Base-by-base conservation (phyloP, 2,888 invertebrate species). In the Palloptera scutellata region DNA sequence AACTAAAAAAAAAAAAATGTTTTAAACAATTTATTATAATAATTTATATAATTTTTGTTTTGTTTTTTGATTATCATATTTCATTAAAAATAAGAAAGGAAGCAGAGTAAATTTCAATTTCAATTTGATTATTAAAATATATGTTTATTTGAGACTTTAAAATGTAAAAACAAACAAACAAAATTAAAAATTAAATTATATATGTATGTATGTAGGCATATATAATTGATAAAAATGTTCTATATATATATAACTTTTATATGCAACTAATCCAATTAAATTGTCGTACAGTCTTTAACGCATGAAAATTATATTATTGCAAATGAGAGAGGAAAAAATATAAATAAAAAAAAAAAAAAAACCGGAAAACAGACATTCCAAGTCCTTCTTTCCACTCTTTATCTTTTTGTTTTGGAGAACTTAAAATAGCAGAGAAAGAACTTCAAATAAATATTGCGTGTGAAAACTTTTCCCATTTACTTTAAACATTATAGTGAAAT, bases 221-320 rank as follows among this genome's bases (percentile, higher is more conserved):
- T 54, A 30, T 4, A 30, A 30, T n/a, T n/a, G n/a, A n/a, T n/a
- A n/a, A n/a, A n/a, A n/a, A n/a, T n/a, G n/a, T n/a, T n/a, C n/a
- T 30, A 30, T 30, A 30, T 30, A 30, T 30, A 30, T 30, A 30
- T 30, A 30, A n/a, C 6, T 30, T 30, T 4, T 30, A 4, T 30
- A 30, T 30, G 30, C 19, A 53, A 59, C 15, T 53, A 59, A 52
- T 67, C 52, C 62, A 62, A 51, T 54, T 19, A 55, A 61, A 61
- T 61, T 69, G 64, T 61, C 61, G 45, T 45, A 69, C 67, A 69
- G 64, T 69, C 64, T 67, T 66, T 55, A 53, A 64, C 66, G 66
- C 64, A 55, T 66, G 54, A 42, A 52, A 40, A 41, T 60, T 59
- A 20, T 67, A 42, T 51, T 12, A 61, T 51, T 13, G 48, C 15